These are phyloP conservation scores for Phoxinus dragarum DNA, from an alignment of 2,797 vertebrate genomes.

Conservation along the genomic window DNA sequence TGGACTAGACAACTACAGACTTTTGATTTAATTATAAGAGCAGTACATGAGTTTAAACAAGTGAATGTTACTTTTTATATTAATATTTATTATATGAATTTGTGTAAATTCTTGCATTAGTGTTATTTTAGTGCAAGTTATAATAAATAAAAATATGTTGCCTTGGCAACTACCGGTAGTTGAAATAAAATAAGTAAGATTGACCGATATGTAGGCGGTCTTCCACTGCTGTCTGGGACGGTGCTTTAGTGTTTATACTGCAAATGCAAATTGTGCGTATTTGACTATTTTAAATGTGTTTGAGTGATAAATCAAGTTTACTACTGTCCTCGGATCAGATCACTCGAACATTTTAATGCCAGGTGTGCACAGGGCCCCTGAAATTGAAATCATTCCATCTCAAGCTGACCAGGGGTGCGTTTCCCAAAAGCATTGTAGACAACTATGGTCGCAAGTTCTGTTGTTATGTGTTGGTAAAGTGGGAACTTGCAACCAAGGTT, in stretches of 20 bases:
- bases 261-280: background rate
- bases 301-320: background rate
- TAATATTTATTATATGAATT: background rate
- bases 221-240: too few relatives aligned
- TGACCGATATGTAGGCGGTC: background rate
- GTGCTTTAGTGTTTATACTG: background rate
- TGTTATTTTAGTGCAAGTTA: background rate
- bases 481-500: background rate
- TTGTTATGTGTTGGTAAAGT: background rate
- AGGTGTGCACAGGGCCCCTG: background rate
- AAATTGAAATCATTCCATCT: background rate
- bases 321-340: background rate
- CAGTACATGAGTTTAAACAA: background rate
- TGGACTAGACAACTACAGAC: conserved; percentile 13
- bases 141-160: too few relatives aligned
- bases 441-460: background rate
- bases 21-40: background rate
- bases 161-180: background rate
- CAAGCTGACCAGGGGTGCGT: background rate
- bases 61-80: background rate
- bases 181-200: too few relatives aligned
- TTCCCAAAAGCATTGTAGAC: background rate
- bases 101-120: background rate
- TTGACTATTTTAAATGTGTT: background rate
- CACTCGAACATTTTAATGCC: background rate